Percentiles rank a stretch among this genome's conserved stretches.
These are phyloP conservation scores for Leistus spinibarbis DNA, from an alignment of 2,888 invertebrate genomes.

Conservation along the genomic window DNA sequence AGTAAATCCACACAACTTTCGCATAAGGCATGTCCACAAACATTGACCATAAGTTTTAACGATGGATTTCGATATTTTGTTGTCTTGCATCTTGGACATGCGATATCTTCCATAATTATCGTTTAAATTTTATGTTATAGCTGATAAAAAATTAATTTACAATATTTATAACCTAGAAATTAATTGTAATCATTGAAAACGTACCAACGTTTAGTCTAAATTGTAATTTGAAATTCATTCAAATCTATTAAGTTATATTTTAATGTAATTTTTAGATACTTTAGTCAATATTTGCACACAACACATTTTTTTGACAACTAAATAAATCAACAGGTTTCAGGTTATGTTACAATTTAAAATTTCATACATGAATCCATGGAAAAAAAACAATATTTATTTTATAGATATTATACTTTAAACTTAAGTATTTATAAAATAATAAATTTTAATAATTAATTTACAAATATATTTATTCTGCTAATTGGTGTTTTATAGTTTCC, in stretches of 20 bases:
- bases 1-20: slow-evolving; percentile 96
- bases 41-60: slow-evolving; percentile 95
- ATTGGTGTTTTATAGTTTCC: too few species aligned
- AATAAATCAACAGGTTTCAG: background rate
- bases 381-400: too few species aligned
- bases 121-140: background rate
- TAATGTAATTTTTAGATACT: background rate
- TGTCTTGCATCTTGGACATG: slow-evolving; percentile 95
- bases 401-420: background rate
- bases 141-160: background rate
- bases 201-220: background rate
- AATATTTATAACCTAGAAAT: background rate
- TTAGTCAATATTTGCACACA: background rate
- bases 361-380: too few species aligned
- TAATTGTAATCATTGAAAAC: background rate
- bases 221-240: background rate
- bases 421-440: background rate
- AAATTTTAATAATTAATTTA: too few species aligned
- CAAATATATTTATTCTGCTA: too few species aligned
- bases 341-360: too few species aligned
- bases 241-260: background rate
- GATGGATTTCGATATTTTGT: slow-evolving; percentile 97
- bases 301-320: background rate
- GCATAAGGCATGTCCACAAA: slow-evolving; percentile 97
- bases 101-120: slow-evolving; percentile 75